A percentile compares a stretch with the other conserved stretches of the same genome.
phyloP scores from a whole-genome alignment of 2,113 vertebrate species.

The Mobula birostris region DNA sequence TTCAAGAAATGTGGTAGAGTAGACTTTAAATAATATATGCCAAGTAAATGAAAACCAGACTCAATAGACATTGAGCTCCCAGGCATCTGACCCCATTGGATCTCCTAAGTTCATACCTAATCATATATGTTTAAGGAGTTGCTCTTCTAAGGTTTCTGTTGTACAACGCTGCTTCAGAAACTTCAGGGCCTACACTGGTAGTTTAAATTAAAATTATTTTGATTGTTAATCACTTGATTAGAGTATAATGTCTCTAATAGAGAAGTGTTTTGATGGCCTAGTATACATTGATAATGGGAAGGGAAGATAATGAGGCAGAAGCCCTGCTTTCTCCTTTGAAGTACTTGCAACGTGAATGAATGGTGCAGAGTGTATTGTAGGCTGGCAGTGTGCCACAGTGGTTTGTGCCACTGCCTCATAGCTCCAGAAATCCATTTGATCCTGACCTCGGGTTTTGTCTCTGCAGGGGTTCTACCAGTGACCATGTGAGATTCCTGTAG shows the following conservation, averaged over 20 bases:
- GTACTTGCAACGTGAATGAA: neutral
- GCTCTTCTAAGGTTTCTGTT: neutral
- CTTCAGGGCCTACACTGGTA: neutral
- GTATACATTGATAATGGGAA: neutral
- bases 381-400: too few relatives aligned
- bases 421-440: too few relatives aligned
- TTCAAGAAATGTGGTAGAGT: neutral
- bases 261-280: neutral
- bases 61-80: neutral
- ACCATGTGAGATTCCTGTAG: too few relatives aligned
- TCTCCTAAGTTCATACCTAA: neutral
- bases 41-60: neutral
- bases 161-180: neutral
- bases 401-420: too few relatives aligned
- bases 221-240: neutral
- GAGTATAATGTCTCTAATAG: neutral
- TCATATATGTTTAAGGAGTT: neutral
- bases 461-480: too few relatives aligned
- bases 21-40: neutral
- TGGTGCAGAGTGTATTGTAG: neutral
- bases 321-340: neutral
- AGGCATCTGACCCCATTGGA: neutral
- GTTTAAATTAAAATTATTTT: neutral
- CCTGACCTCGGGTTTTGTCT: too few relatives aligned
- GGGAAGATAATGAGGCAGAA: neutral